Evolutionary conservation across 2,888 invertebrate genomes (phyloP).

Genomic region (Nomada hirtipes): DNA sequence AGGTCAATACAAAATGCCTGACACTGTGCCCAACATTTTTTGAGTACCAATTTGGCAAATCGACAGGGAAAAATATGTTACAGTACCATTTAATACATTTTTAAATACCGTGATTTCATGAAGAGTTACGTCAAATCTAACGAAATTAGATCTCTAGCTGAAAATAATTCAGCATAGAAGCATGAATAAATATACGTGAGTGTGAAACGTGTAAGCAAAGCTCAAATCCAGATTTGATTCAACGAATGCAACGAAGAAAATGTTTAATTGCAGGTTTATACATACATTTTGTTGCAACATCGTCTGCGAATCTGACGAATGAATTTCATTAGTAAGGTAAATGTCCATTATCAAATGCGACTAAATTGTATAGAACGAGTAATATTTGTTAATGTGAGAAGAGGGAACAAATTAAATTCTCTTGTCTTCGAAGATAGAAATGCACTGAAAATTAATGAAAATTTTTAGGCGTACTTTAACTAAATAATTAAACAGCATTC

Average conservation of each 20-base stretch:
- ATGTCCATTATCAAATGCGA: background rate
- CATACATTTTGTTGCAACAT: background rate
- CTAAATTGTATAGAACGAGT: too few species aligned
- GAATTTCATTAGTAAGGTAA: background rate
- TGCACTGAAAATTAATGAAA: too few species aligned
- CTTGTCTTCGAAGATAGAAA: too few species aligned
- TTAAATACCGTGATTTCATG: background rate
- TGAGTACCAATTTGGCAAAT: slow-evolving; percentile 31
- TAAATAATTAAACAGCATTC: too few species aligned
- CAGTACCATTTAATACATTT: slow-evolving; percentile 15
- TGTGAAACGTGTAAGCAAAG: background rate
- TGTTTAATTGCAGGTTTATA: background rate
- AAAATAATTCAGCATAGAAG: background rate
- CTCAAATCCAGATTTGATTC: background rate
- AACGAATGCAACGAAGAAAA: background rate
- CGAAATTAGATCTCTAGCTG: background rate
- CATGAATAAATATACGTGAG: background rate
- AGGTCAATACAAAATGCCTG: slow-evolving; percentile 50
- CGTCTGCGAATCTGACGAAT: background rate
- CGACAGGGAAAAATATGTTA: slow-evolving; percentile 29
- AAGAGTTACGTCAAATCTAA: background rate
- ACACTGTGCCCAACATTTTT: slow-evolving; percentile 24
- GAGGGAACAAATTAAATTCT: background rate
- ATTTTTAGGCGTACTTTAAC: too few species aligned
- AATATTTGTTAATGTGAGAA: background rate